Evolutionary conservation across 2,797 vertebrate species (phyloP).

Genomic region (Podarcis lilfordi): DNA sequence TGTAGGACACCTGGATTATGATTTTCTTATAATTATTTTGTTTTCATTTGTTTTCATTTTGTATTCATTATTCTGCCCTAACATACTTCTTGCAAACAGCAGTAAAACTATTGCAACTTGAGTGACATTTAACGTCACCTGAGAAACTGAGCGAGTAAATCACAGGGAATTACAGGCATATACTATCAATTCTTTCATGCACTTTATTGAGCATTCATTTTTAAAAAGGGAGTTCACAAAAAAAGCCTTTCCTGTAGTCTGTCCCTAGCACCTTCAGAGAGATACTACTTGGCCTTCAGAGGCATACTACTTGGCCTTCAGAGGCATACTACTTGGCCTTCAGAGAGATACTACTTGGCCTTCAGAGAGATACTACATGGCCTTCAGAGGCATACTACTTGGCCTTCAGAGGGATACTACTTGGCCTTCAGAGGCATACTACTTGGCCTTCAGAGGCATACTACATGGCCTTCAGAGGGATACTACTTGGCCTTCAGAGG

Average conservation of each 20-base stretch:
- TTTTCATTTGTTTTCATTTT: neutral
- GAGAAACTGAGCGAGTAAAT: neutral
- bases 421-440: too few relatives aligned
- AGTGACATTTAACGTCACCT: neutral
- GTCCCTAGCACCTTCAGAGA: too few relatives aligned
- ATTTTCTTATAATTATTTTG: neutral
- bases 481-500: neutral
- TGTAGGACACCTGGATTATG: neutral
- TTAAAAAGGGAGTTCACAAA: neutral
- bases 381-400: neutral
- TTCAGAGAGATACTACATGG: too few relatives aligned
- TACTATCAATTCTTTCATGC: neutral
- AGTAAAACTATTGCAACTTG: neutral
- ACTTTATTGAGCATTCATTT: neutral
- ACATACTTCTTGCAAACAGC: neutral
- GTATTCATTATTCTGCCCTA: neutral
- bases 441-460: too few relatives aligned
- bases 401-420: too few relatives aligned
- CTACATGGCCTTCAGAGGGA: too few relatives aligned
- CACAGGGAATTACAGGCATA: neutral
- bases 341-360: too few relatives aligned
- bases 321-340: too few relatives aligned
- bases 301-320: too few relatives aligned
- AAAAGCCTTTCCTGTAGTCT: neutral
- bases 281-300: too few relatives aligned